Conservation (phyloP, 2,113 vertebrate species). For the Rhinopomastus cyanomelas region DNA sequence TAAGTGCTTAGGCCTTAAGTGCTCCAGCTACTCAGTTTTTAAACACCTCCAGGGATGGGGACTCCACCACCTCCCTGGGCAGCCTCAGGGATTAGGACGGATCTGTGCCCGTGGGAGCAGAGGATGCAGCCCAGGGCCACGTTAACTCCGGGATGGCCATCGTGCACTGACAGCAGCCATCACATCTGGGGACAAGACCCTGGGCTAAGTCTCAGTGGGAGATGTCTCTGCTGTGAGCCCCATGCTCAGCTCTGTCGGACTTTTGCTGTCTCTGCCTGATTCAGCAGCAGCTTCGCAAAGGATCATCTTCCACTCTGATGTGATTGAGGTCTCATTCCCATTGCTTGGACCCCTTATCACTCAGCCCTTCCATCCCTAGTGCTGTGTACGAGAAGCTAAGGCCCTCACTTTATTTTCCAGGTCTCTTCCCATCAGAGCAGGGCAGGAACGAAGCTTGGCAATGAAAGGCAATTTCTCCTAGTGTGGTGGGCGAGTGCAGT, state of each 20-base stretch:
- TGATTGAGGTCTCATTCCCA: not conserved
- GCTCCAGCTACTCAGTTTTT: no score
- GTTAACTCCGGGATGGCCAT: not conserved
- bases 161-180: accelerated
- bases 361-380: not conserved
- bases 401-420: not conserved
- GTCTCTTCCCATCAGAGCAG: not conserved
- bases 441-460: constrained; percentile 14
- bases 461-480: constrained; percentile 43
- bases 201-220: not conserved
- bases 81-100: no score
- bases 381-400: not conserved
- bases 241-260: not conserved
- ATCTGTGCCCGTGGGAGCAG: no score
- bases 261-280: not conserved
- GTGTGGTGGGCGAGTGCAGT: not conserved
- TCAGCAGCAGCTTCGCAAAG: not conserved
- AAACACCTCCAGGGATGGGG: no score
- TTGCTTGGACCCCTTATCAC: not conserved
- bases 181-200: not conserved
- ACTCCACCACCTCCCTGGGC: no score
- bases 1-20: no score
- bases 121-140: not conserved
- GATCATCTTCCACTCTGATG: not conserved
- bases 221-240: not conserved